Conservation (phyloP, 2,113 vertebrate genomes). For the Chloropsis cyanopogon region DNA sequence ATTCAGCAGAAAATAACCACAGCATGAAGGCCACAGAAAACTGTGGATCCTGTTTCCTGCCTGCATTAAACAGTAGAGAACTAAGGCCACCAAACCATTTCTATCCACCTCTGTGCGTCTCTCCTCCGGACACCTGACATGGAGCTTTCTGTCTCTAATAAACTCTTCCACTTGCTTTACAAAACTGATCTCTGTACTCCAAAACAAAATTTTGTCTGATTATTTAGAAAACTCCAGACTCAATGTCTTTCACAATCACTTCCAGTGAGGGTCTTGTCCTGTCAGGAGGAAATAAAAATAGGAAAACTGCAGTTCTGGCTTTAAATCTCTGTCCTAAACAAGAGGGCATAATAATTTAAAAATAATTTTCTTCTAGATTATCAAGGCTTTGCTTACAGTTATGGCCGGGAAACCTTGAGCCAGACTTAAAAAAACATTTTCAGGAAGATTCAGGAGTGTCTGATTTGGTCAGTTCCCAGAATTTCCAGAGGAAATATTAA, state of each 20-base stretch:
- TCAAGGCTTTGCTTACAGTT: not conserved
- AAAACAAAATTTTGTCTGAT: not conserved
- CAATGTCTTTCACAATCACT: not conserved
- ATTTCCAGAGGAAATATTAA: not conserved
- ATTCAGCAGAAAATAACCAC: slow-evolving; percentile 63
- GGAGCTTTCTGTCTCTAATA: not conserved
- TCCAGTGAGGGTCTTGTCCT: not conserved
- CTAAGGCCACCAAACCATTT: not conserved
- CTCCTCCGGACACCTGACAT: not conserved
- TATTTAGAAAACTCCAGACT: not conserved
- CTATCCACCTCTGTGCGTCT: not conserved
- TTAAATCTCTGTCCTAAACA: not conserved
- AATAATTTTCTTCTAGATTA: not conserved
- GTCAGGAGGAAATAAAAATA: not conserved
- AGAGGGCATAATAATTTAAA: not conserved
- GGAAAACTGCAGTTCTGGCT: not conserved
- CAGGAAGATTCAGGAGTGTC: not conserved
- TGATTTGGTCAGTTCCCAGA: not conserved
- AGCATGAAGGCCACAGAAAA: slow-evolving; percentile 45
- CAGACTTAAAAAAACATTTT: not conserved
- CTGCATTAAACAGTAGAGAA: not conserved
- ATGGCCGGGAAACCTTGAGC: not conserved
- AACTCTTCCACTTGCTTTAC: not conserved
- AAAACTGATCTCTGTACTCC: not conserved
- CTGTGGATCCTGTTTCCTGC: slow-evolving; percentile 30